Evolutionary conservation across 1,140 invertebrate species (phyloP).

Genomic region (Marisa cornuarietis): DNA sequence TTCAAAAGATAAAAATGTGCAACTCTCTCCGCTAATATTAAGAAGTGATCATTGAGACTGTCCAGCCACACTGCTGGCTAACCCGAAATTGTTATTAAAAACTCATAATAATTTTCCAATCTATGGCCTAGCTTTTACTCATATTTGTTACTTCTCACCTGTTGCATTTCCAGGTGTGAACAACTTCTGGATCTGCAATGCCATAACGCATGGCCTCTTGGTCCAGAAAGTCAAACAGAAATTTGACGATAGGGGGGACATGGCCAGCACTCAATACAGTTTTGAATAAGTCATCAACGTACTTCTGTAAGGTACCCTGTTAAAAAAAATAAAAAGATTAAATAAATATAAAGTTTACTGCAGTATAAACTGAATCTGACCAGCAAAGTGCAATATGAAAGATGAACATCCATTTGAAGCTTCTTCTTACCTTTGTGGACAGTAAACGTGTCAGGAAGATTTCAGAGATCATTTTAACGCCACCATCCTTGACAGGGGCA

Average conservation of each 20-base stretch:
- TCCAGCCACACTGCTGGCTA: too few species aligned
- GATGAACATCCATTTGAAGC: not conserved
- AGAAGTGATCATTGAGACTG: too few species aligned
- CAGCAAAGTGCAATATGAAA: not conserved
- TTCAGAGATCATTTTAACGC: constrained; percentile 99
- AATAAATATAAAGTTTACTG: not conserved
- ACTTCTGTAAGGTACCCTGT: constrained; percentile 94
- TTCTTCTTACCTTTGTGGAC: constrained; percentile 83
- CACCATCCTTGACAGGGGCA: constrained; percentile 91
- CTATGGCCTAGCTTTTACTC: too few species aligned
- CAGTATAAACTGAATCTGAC: not conserved
- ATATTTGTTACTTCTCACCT: constrained; percentile 62
- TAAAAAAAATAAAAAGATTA: constrained; percentile 22
- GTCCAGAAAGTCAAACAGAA: constrained; percentile 99
- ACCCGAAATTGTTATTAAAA: too few species aligned
- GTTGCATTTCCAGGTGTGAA: constrained; percentile 99
- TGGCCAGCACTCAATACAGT: constrained; percentile 83
- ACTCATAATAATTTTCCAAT: too few species aligned
- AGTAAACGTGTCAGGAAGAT: constrained; percentile 97
- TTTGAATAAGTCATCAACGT: constrained; percentile 98
- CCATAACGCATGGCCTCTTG: constrained; percentile 90
- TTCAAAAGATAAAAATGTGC: not conserved
- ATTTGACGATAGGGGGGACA: constrained; percentile 96
- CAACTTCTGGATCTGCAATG: constrained; percentile 96
- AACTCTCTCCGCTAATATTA: not conserved